These are phyloP conservation scores for Neoaliturus tenellus DNA, from an alignment of 2,888 invertebrate genomes.

Conservation along the genomic window DNA sequence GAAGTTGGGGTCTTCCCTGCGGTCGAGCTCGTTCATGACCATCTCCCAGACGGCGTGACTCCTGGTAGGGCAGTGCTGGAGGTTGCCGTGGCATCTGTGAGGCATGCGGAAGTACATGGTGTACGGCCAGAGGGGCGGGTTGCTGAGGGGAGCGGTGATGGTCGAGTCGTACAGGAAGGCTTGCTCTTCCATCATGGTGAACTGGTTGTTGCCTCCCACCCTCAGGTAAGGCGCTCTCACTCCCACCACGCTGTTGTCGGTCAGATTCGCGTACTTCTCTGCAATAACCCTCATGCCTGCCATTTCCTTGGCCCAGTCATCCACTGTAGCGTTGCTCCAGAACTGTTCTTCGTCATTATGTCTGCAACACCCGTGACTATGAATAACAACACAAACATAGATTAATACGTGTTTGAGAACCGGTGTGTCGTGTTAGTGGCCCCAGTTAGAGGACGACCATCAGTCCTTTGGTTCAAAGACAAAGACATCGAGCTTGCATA, in stretches of 20 bases:
- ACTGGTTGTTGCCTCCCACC: conserved; percentile 96
- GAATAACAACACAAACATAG: conserved; percentile 13
- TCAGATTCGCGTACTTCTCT: conserved; percentile 92
- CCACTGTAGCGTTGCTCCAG: conserved; percentile 95
- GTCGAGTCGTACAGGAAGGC: conserved; percentile 97
- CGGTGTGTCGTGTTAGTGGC: conserved; percentile 48
- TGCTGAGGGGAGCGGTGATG: conserved; percentile 92
- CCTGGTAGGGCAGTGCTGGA: conserved; percentile 93
- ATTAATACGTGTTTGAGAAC: conserved; percentile 29
- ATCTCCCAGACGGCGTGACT: conserved; percentile 97
- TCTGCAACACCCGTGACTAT: conserved; percentile 72
- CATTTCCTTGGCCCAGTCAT: conserved; percentile 97
- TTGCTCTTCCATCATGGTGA: conserved; percentile 98
- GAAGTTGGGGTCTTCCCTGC: conserved; percentile 92
- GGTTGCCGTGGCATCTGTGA: conserved; percentile 94
- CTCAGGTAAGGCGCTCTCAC: conserved; percentile 93
- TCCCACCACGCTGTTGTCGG: conserved; percentile 94
- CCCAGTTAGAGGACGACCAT: conserved; percentile 44
- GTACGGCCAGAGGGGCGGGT: conserved; percentile 98
- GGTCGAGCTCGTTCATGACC: conserved; percentile 96
- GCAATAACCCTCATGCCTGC: conserved; percentile 94
- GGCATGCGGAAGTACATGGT: conserved; percentile 99
- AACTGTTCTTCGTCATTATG: conserved; percentile 95
- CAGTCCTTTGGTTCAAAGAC: conserved; percentile 37
- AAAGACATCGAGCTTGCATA: background rate